Conservation (phyloP, 2,113 vertebrate species). For the Seriola dumerili region DNA sequence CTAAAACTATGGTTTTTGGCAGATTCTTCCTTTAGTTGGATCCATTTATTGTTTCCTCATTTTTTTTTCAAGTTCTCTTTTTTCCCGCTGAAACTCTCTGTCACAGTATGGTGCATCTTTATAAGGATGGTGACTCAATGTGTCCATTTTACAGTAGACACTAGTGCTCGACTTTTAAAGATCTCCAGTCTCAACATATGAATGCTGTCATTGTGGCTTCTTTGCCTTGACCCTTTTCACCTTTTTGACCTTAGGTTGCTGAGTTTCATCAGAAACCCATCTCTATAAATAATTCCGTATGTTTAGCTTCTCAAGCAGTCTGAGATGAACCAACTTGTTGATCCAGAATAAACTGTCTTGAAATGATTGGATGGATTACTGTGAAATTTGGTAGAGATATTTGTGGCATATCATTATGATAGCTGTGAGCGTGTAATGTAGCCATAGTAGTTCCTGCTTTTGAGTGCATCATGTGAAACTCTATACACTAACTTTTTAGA, state of each 20-base stretch:
- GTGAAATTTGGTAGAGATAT: not conserved
- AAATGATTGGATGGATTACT: not conserved
- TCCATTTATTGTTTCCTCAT: not conserved
- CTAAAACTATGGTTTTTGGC: not conserved
- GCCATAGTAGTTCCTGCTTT: too few relatives aligned
- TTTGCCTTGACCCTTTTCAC: not conserved
- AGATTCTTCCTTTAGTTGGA: conserved; percentile 5
- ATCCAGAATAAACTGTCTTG: conserved; percentile 3
- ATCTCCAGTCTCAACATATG: not conserved
- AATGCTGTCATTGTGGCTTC: not conserved
- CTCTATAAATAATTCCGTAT: conserved; percentile 25
- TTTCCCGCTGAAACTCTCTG: not conserved
- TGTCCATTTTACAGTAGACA: not conserved
- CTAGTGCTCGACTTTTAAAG: not conserved
- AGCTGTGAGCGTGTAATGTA: not conserved
- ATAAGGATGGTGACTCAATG: not conserved
- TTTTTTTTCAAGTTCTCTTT: not conserved
- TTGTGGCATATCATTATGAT: not conserved
- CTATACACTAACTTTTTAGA: too few relatives aligned
- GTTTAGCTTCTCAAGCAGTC: not conserved
- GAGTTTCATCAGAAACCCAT: conserved; percentile 7
- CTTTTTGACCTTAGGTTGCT: not conserved
- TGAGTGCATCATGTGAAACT: too few relatives aligned
- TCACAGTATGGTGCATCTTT: not conserved
- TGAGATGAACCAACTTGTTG: not conserved